A percentile compares a stretch with the other conserved stretches of the same genome.
Evolutionary conservation across 1,140 invertebrate genomes (phyloP).

Genomic region (Lucilia cuprina): DNA sequence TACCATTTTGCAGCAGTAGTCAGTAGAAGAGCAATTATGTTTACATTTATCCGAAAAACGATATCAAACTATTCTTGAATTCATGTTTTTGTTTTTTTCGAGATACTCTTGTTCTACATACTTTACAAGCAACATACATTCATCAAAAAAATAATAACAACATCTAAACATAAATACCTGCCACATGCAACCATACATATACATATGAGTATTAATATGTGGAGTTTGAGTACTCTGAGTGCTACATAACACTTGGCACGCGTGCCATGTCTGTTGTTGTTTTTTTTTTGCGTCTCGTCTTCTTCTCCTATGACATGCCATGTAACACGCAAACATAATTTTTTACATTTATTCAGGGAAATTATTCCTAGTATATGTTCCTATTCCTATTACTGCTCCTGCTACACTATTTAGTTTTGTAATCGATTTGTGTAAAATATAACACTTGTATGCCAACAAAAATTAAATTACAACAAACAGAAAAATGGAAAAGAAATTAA

Average conservation of each 20-base stretch:
- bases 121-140: neutral
- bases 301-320: neutral
- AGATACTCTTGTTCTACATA: neutral
- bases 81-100: neutral
- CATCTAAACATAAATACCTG: neutral
- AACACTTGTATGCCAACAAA: neutral
- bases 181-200: neutral
- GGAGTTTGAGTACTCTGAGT: neutral
- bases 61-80: neutral
- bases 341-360: neutral
- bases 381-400: neutral
- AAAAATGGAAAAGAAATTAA: neutral
- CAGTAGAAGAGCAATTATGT: neutral
- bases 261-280: neutral
- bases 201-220: neutral
- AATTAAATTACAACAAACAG: neutral
- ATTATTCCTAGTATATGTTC: neutral
- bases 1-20: neutral
- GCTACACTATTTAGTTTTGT: neutral
- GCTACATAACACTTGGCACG: neutral
- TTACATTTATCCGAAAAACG: neutral
- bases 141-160: too few relatives aligned
- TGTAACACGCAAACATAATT: slow-evolving; percentile 7
- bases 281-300: too few relatives aligned
- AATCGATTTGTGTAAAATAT: slow-evolving; percentile 18